Base-by-base conservation (phyloP, 1,140 invertebrate genomes). In the Dendroctonus valens region DNA sequence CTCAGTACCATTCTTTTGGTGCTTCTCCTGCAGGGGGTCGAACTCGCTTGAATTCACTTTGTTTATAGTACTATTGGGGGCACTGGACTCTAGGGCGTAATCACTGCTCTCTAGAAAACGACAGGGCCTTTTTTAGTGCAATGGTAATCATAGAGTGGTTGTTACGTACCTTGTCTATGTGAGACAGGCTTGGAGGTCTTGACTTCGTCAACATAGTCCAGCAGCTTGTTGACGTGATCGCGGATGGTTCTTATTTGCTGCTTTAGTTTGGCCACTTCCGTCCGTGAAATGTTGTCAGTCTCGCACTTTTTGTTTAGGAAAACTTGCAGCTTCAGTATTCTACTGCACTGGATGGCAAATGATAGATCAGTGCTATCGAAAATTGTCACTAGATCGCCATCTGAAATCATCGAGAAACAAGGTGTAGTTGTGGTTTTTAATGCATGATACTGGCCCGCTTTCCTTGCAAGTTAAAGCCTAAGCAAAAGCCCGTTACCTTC, bases 331-430 rank as follows among this genome's bases (percentile, higher is more conserved):
- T 87, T 88, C 50, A 91, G 76, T 69, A 89, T 85, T 48, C 87
- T 80, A 72, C 85, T 88, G 70, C 86, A 88, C 74, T 89, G 86
- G 65, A 91, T 87, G 57, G 88, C 89, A 83, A 89, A 89, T 8
- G 85, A 83, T 49, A 91, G 76, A 76, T 91, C 89, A 7, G 87
- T 86, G 74, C 86, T 88, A 79, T 91, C 89, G 80, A 87, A 86
- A 65, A 91, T 90, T 41, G 89, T 89, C 65, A 91, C 86, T 53
- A 90, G 76, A 78, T 91, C 89, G 61, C 86, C 87, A 84, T 91
- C 89, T 88, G 77, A 55, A 84, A 81, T 46, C 49, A 51, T 41
- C 7, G 42, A 14, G 52, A 7, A 44, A 38, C 37, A 61, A 51
- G 15, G 11, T 3, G 9, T 5, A 9, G 12, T 12, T 46, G 44